These are phyloP conservation scores for Luperina testacea DNA, from an alignment of 2,888 invertebrate genomes.

Conservation along the genomic window DNA sequence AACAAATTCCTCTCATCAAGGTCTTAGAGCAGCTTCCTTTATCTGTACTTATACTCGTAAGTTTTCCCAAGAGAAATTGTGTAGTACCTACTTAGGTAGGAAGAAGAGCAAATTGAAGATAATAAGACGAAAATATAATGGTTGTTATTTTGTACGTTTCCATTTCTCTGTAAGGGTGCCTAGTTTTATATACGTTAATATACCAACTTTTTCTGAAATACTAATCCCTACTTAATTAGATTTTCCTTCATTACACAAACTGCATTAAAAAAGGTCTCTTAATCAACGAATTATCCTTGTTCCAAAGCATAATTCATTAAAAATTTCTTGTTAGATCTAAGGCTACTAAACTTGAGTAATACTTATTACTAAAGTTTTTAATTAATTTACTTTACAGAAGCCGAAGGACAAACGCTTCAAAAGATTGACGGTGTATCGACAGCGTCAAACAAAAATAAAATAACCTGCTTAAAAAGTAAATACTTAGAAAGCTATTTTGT, in stretches of 20 bases:
- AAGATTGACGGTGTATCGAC: slow-evolving; percentile 41
- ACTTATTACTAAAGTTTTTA: slow-evolving; percentile 56
- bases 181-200: slow-evolving; percentile 19
- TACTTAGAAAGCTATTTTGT: slow-evolving; percentile 52
- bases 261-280: background rate
- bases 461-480: slow-evolving; percentile 16
- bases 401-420: slow-evolving; percentile 47
- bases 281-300: slow-evolving; percentile 30
- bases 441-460: slow-evolving; percentile 18
- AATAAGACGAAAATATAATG: slow-evolving; percentile 70
- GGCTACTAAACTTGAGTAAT: background rate
- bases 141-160: slow-evolving; percentile 67
- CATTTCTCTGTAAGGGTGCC: slow-evolving; percentile 47
- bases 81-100: slow-evolving; percentile 61
- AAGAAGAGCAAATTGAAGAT: slow-evolving; percentile 71
- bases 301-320: slow-evolving; percentile 22
- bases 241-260: slow-evolving; percentile 11
- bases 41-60: slow-evolving; percentile 42
- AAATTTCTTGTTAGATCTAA: slow-evolving; percentile 39
- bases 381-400: slow-evolving; percentile 53
- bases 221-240: background rate
- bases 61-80: slow-evolving; percentile 59
- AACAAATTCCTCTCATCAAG: slow-evolving; percentile 33
- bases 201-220: background rate
- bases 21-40: slow-evolving; percentile 39